Evolutionary conservation across 2,113 vertebrate species (phyloP).

Genomic region (Alligator mississippiensis): DNA sequence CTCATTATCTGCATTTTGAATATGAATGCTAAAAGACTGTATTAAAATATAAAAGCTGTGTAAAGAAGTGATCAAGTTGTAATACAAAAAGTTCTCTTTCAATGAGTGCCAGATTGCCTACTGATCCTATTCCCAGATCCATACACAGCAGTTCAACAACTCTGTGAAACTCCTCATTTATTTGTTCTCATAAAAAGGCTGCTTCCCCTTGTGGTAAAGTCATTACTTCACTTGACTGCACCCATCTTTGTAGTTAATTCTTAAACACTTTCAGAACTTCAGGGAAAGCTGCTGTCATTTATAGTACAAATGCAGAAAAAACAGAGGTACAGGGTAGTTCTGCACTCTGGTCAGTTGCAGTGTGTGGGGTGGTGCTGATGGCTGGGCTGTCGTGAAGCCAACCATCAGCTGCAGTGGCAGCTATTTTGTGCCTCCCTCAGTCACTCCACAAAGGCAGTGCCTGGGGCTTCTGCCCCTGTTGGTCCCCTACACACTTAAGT

Average conservation of each 20-base stretch:
- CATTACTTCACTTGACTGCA: accelerated
- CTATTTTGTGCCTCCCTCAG: no score
- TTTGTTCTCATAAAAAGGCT: neutral
- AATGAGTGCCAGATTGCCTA: accelerated
- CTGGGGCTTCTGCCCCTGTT: no score
- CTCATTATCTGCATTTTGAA: neutral
- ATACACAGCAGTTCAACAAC: neutral
- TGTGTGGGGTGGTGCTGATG: no score
- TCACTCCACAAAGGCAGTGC: no score
- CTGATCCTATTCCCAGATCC: accelerated
- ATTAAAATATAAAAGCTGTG: neutral
- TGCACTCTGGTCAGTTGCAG: no score
- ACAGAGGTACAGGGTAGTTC: no score
- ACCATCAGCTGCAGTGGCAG: no score
- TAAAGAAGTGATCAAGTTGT: neutral
- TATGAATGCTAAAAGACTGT: neutral
- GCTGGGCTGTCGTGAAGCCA: no score
- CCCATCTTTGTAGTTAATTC: neutral
- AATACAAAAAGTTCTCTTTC: neutral
- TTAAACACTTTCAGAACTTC: neutral
- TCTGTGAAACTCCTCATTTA: neutral
- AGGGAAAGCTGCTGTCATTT: neutral
- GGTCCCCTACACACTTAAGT: no score
- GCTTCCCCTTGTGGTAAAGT: neutral
- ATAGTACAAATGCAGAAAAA: neutral